Conservation (phyloP, 2,113 vertebrate species). For the Pachycephala philippinensis region DNA sequence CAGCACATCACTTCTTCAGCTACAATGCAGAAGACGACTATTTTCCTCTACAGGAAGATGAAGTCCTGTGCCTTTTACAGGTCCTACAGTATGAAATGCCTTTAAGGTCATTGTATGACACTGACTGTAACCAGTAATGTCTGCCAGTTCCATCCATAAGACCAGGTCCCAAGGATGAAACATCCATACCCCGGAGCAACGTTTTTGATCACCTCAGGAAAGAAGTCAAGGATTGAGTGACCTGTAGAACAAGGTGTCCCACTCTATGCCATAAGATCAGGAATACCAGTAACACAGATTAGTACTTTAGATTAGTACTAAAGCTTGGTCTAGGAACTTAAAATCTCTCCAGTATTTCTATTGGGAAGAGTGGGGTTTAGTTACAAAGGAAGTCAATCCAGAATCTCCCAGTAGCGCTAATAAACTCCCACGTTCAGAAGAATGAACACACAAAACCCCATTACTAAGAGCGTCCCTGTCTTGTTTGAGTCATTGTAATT, state of each 20-base stretch:
- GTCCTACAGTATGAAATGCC: neutral
- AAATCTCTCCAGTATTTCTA: neutral
- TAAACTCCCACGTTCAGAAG: neutral
- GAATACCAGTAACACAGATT: neutral
- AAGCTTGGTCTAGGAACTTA: neutral
- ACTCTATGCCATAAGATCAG: neutral
- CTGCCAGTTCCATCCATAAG: neutral
- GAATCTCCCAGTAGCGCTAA: neutral
- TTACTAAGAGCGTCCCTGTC: neutral
- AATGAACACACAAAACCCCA: neutral
- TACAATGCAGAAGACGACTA: neutral
- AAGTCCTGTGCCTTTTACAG: neutral
- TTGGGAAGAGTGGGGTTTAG: neutral
- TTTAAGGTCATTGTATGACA: neutral
- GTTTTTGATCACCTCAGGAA: neutral
- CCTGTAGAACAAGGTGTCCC: neutral
- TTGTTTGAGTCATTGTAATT: slow-evolving; percentile 23
- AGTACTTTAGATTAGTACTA: neutral
- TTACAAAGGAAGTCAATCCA: neutral
- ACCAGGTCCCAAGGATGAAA: neutral
- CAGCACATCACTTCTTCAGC: neutral
- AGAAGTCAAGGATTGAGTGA: neutral
- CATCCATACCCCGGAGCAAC: neutral
- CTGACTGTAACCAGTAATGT: neutral
- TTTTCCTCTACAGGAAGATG: neutral